Conservation (phyloP, 2,888 invertebrate species). For the Therioaphis trifolii region DNA sequence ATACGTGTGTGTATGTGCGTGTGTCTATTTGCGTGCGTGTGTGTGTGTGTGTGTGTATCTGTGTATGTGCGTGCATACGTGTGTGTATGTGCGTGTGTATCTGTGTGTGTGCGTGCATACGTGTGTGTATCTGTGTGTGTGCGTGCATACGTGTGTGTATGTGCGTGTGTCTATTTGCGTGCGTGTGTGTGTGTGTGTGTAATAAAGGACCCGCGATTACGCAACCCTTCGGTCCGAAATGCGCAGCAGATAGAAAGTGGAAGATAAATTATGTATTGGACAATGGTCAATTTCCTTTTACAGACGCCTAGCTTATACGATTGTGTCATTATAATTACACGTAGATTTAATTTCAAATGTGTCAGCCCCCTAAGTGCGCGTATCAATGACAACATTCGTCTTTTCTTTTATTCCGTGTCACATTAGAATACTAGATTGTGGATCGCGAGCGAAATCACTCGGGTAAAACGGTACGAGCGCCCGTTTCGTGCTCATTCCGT, state of each 20-base stretch:
- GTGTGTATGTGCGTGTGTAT: no score
- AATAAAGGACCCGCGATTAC: conserved; percentile 51
- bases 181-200: background rate
- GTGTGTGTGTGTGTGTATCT: no score
- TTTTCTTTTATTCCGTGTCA: conserved; percentile 13
- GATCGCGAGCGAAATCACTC: background rate
- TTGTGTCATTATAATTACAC: conserved; percentile 40
- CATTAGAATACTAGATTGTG: conserved; percentile 9
- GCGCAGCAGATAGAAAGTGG: conserved; percentile 49
- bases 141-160: no score
- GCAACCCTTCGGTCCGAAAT: conserved; percentile 50
- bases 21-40: no score
- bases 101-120: background rate
- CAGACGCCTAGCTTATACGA: conserved; percentile 23
- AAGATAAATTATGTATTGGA: conserved; percentile 56
- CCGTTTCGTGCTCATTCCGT: conserved; percentile 11
- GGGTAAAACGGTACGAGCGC: conserved; percentile 39
- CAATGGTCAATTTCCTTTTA: conserved; percentile 61
- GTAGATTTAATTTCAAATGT: conserved; percentile 46
- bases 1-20: no score
- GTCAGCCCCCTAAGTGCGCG: conserved; percentile 34
- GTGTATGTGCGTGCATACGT: no score
- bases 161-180: no score
- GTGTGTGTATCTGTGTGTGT: background rate
- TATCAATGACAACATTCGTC: conserved; percentile 23